These are phyloP conservation scores for Sebastes melanostomus DNA, from an alignment of 2,797 vertebrate species.

Conservation along the genomic window DNA sequence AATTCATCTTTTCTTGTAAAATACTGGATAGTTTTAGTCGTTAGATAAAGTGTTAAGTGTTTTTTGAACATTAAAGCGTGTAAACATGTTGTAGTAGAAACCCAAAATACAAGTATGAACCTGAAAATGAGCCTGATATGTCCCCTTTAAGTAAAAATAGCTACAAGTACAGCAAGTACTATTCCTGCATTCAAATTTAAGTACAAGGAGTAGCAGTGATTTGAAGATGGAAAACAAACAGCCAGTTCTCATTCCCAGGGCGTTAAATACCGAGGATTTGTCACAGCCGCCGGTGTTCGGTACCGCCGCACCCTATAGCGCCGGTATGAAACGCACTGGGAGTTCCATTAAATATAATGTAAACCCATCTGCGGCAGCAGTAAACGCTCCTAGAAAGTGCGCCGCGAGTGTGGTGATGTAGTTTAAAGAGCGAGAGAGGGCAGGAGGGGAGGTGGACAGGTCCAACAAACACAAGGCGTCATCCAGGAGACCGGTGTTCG, in stretches of 20 bases:
- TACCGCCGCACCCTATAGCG: rapidly evolving
- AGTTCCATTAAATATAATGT: too few species aligned
- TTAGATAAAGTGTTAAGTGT: too few species aligned
- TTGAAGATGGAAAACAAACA: background rate
- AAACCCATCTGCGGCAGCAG: too few species aligned
- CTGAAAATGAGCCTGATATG: background rate
- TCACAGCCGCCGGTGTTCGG: too few species aligned
- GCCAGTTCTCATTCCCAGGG: too few species aligned
- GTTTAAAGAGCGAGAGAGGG: too few species aligned
- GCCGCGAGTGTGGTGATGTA: too few species aligned
- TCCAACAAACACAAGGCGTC: too few species aligned
- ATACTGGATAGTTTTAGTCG: background rate
- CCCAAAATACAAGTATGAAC: background rate
- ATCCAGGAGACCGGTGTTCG: rapidly evolving
- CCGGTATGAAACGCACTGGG: too few species aligned
- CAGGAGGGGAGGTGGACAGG: too few species aligned
- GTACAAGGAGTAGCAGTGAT: background rate
- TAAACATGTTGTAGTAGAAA: background rate
- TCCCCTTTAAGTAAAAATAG: background rate
- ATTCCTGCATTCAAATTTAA: background rate
- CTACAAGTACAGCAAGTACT: background rate
- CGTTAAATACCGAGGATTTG: too few species aligned
- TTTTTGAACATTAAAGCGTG: background rate
- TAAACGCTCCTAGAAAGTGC: too few species aligned
- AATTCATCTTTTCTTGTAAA: background rate